phyloP scores from a whole-genome alignment of 1,140 invertebrate genomes.

The Drosophila asahinai region DNA sequence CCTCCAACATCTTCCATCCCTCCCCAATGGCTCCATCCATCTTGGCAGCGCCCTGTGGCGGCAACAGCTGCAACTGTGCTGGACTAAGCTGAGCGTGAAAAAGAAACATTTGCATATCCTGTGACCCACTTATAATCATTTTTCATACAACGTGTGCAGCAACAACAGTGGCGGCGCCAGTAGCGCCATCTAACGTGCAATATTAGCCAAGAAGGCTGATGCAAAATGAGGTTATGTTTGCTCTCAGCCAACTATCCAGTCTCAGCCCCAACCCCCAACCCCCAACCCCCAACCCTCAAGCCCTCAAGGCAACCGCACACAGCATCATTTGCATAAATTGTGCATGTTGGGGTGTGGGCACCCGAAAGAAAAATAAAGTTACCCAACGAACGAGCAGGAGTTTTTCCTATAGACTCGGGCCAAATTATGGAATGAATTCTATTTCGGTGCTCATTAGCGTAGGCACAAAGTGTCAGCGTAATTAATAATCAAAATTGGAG shows the following conservation, averaged over 20 bases:
- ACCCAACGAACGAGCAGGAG: background rate
- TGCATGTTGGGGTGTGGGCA: slow-evolving; percentile 33
- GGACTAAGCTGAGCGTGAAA: slow-evolving; percentile 74
- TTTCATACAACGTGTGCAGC: slow-evolving; percentile 72
- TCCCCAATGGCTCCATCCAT: slow-evolving; percentile 42
- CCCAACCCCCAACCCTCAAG: background rate
- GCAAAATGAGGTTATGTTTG: slow-evolving; percentile 77
- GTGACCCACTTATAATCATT: slow-evolving; percentile 83
- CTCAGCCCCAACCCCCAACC: background rate
- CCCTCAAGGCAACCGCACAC: slow-evolving; percentile 29
- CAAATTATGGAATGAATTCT: slow-evolving; percentile 71
- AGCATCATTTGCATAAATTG: slow-evolving; percentile 78
- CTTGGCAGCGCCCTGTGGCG: slow-evolving; percentile 55
- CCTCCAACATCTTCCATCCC: background rate
- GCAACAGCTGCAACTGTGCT: slow-evolving; percentile 51
- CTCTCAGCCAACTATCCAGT: slow-evolving; percentile 22
- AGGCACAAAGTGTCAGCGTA: slow-evolving; percentile 68
- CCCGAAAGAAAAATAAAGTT: slow-evolving; percentile 49
- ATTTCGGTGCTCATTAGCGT: slow-evolving; percentile 76
- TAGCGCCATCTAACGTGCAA: slow-evolving; percentile 54
- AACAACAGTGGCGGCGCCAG: slow-evolving; percentile 24
- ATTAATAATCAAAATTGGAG: slow-evolving; percentile 64
- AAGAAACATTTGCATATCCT: slow-evolving; percentile 84
- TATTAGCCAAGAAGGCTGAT: slow-evolving; percentile 54
- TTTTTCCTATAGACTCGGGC: slow-evolving; percentile 40